Conservation (phyloP, 2,113 vertebrate species). For the Synchiropus splendidus region DNA sequence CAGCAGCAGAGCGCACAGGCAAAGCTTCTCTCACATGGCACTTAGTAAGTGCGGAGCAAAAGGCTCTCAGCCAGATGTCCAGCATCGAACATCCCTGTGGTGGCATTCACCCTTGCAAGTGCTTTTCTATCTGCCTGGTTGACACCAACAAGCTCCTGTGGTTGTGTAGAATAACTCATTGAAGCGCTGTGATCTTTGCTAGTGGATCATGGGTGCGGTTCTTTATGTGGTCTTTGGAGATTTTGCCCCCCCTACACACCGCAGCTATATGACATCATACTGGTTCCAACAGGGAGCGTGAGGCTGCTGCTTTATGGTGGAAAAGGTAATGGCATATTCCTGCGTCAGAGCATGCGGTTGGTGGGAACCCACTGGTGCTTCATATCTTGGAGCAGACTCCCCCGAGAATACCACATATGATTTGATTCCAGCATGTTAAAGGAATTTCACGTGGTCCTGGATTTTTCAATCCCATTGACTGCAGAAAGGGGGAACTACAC, state of each 20-base stretch:
- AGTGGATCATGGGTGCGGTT: constrained; percentile 7
- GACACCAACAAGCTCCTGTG: too few species aligned
- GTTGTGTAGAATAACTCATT: constrained; percentile 17
- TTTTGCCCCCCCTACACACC: constrained; percentile 10
- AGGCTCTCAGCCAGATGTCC: constrained; percentile 21
- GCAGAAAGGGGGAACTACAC: background rate
- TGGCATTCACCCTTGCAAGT: constrained; percentile 33
- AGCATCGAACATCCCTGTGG: constrained; percentile 37
- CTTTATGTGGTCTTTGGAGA: background rate
- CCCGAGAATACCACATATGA: constrained; percentile 12
- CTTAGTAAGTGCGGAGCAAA: constrained; percentile 17
- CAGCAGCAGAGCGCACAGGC: constrained; percentile 9
- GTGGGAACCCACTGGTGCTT: constrained; percentile 26
- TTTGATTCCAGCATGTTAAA: constrained; percentile 1
- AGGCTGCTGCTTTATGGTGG: constrained; percentile 48
- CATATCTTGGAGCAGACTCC: too few species aligned
- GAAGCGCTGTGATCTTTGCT: too few species aligned
- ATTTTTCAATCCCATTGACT: too few species aligned
- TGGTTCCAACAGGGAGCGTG: constrained; percentile 12
- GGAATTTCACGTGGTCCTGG: too few species aligned
- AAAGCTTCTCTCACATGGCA: constrained; percentile 3
- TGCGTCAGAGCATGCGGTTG: constrained; percentile 37
- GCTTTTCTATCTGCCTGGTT: too few species aligned
- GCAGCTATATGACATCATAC: constrained; percentile 42
- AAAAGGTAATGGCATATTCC: constrained; percentile 47